phyloP scores from a whole-genome alignment of 2,888 invertebrate genomes.

The Platycheirus rosarum region DNA sequence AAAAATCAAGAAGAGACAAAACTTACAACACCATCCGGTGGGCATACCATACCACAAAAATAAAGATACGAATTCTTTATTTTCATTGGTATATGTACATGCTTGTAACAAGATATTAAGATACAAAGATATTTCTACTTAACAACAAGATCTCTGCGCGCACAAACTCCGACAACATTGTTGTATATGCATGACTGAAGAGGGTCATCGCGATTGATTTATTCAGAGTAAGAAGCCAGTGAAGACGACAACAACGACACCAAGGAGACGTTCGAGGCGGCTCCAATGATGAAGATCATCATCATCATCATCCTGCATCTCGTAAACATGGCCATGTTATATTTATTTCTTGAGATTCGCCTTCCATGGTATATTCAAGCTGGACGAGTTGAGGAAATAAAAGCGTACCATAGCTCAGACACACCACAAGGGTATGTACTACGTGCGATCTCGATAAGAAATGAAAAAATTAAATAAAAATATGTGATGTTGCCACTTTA shows the following conservation, averaged over 20 bases:
- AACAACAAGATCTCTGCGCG: slow-evolving; percentile 39
- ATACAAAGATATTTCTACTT: slow-evolving; percentile 56
- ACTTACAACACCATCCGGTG: background rate
- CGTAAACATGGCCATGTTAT: slow-evolving; percentile 31
- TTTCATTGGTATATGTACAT: slow-evolving; percentile 30
- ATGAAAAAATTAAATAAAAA: background rate
- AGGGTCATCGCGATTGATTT: slow-evolving; percentile 71
- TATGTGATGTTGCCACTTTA: slow-evolving; percentile 57
- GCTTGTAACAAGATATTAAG: slow-evolving; percentile 56
- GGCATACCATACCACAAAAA: slow-evolving; percentile 1
- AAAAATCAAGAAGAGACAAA: background rate
- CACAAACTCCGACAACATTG: slow-evolving; percentile 26
- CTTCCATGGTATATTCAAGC: slow-evolving; percentile 28
- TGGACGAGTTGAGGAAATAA: slow-evolving; percentile 18
- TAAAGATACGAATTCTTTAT: slow-evolving; percentile 27
- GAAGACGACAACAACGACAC: slow-evolving; percentile 14
- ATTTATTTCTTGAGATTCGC: slow-evolving; percentile 24
- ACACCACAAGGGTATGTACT: slow-evolving; percentile 26
- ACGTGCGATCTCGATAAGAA: slow-evolving; percentile 57
- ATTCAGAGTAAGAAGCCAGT: slow-evolving; percentile 58
- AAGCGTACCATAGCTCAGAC: slow-evolving; percentile 3
- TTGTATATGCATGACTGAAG: slow-evolving; percentile 63
- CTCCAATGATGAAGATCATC: background rate
- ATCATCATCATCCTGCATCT: slow-evolving; percentile 31
- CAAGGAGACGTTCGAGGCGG: background rate